Conservation (phyloP, 1,140 invertebrate species). For the Drosophila tsacasi region DNA sequence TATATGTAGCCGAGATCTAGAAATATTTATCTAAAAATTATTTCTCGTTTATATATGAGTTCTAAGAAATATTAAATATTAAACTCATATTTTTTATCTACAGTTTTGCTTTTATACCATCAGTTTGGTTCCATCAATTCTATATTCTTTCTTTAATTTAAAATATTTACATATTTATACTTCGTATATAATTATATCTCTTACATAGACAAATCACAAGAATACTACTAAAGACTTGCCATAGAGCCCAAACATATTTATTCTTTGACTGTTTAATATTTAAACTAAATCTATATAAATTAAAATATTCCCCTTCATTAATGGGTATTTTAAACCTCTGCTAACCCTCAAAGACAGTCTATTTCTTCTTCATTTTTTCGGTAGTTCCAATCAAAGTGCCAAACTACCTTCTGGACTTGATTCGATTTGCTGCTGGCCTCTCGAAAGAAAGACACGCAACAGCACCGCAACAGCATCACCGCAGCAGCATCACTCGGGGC, state of each 20-base stretch:
- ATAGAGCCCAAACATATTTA: not conserved
- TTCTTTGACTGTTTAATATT: not conserved
- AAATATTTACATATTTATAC: no score
- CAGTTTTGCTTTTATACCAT: no score
- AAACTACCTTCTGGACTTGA: constrained; percentile 56
- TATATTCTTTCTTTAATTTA: no score
- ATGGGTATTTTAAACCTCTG: constrained; percentile 1
- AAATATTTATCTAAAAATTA: no score
- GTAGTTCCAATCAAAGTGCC: constrained; percentile 79
- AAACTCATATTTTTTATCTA: no score
- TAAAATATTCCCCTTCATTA: not conserved
- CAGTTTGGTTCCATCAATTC: no score
- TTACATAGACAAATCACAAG: not conserved
- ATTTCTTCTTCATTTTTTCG: constrained; percentile 29
- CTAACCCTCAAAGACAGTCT: not conserved
- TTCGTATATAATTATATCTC: no score
- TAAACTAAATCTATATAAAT: not conserved
- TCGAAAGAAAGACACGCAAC: constrained; percentile 33
- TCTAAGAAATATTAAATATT: not conserved
- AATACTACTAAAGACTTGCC: not conserved
- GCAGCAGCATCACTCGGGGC: constrained; percentile 24
- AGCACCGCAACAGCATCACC: constrained; percentile 14
- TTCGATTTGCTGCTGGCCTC: constrained; percentile 19
- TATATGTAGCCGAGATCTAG: not conserved
- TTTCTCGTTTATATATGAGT: not conserved